Conservation (phyloP, 1,140 invertebrate genomes). For the Microplitis mediator region DNA sequence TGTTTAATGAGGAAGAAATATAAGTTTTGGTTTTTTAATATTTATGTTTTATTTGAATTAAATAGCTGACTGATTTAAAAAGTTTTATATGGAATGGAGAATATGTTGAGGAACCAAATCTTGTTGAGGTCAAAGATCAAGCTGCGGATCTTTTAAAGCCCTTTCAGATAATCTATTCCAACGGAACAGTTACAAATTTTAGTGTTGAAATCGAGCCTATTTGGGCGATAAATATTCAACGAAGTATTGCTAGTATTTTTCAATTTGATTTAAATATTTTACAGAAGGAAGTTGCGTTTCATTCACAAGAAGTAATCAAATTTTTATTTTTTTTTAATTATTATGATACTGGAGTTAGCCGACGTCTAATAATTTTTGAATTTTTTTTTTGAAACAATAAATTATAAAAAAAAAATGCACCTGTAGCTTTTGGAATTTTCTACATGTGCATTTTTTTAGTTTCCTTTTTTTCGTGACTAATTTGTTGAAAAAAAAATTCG, state of each 20-base stretch:
- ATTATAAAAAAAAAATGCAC: too few species aligned
- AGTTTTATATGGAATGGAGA: conserved; percentile 50
- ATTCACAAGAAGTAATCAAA: conserved; percentile 53
- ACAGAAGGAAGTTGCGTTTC: conserved; percentile 50
- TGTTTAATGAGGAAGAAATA: not conserved
- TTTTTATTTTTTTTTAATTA: not conserved
- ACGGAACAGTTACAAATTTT: conserved; percentile 54
- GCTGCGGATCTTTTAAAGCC: conserved; percentile 49
- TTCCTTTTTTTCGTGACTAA: not conserved
- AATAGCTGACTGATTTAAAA: conserved; percentile 47
- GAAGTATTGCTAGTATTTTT: conserved; percentile 68
- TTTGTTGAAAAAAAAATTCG: too few species aligned
- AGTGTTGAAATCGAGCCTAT: conserved; percentile 60
- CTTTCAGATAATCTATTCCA: conserved; percentile 53
- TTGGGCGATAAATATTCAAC: conserved; percentile 74
- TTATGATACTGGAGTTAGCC: too few species aligned
- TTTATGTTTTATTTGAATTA: conserved; percentile 19
- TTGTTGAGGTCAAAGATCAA: conserved; percentile 38
- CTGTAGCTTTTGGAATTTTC: not conserved
- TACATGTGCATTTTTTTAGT: conserved; percentile 1
- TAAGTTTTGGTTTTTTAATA: conserved; percentile 26
- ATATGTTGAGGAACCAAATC: conserved; percentile 29
- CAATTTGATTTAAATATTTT: conserved; percentile 60
- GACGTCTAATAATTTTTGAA: too few species aligned
- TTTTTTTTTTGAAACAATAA: too few species aligned